Evolutionary conservation across 2,113 vertebrate species (phyloP).

Genomic region (Tiliqua scincoides): DNA sequence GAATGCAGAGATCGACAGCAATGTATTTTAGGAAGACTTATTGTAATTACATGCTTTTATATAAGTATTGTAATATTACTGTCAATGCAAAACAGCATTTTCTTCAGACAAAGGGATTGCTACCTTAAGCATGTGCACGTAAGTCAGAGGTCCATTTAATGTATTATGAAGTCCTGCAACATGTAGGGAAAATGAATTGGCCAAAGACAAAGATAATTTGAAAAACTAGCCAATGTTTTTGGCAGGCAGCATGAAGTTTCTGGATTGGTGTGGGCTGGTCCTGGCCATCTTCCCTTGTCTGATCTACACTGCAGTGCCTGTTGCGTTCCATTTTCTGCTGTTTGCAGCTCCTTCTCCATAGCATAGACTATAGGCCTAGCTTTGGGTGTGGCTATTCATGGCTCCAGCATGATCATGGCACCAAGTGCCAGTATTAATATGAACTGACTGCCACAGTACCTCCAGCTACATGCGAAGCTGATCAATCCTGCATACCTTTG

Average conservation of each 20-base stretch:
- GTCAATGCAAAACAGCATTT: not conserved
- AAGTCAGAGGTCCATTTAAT: not conserved
- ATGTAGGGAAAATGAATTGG: no score
- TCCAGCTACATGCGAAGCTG: slow-evolving; percentile 55
- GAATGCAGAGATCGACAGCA: not conserved
- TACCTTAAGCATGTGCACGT: not conserved
- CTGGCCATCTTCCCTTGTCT: not conserved
- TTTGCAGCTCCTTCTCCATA: not conserved
- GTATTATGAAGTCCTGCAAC: no score
- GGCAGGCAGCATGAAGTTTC: not conserved
- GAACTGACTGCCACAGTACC: slow-evolving; percentile 35
- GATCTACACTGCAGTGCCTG: not conserved
- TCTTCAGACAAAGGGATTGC: not conserved
- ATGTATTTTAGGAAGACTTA: not conserved
- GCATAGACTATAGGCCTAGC: not conserved
- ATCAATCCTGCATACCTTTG: slow-evolving; percentile 51
- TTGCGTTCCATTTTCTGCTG: not conserved
- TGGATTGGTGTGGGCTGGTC: not conserved
- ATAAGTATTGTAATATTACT: not conserved
- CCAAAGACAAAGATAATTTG: no score
- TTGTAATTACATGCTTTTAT: not conserved
- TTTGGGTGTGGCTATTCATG: not conserved
- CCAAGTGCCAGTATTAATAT: slow-evolving; percentile 40
- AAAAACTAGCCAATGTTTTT: no score
- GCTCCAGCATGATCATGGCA: no score